These are phyloP conservation scores for Climacteris rufus DNA, from an alignment of 2,113 vertebrate genomes.

Conservation along the genomic window DNA sequence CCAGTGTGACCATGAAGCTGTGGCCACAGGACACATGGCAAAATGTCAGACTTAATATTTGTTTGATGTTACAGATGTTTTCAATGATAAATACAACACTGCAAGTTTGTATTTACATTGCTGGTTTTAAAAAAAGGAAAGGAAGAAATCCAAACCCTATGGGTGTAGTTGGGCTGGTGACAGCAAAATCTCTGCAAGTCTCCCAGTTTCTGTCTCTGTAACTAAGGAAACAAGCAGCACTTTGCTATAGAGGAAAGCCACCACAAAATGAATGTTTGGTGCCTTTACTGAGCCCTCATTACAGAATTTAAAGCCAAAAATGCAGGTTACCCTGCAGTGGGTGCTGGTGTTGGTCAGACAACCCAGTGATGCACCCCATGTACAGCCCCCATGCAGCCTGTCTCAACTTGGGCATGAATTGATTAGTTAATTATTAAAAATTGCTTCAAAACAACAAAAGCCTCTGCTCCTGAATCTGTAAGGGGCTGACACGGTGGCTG, in stretches of 20 bases:
- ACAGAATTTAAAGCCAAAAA: background rate
- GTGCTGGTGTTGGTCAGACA: background rate
- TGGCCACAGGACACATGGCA: background rate
- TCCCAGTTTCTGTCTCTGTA: background rate
- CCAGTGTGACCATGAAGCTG: background rate
- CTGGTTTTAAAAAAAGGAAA: background rate
- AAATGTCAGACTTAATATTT: background rate
- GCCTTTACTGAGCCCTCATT: background rate
- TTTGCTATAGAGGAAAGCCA: background rate
- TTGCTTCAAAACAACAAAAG: background rate
- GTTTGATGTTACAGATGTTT: background rate
- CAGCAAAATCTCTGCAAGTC: background rate
- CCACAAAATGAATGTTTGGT: background rate
- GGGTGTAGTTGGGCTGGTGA: background rate
- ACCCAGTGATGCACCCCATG: accelerated
- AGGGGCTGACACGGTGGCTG: background rate
- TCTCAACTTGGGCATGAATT: background rate
- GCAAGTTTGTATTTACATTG: background rate
- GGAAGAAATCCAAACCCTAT: background rate
- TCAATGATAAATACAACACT: background rate
- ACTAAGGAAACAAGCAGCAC: background rate
- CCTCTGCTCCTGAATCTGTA: background rate
- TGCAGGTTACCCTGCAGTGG: background rate
- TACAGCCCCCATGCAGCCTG: accelerated
- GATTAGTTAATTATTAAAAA: background rate